phyloP scores from a whole-genome alignment of 1,140 invertebrate genomes.

The Heliothis virescens region DNA sequence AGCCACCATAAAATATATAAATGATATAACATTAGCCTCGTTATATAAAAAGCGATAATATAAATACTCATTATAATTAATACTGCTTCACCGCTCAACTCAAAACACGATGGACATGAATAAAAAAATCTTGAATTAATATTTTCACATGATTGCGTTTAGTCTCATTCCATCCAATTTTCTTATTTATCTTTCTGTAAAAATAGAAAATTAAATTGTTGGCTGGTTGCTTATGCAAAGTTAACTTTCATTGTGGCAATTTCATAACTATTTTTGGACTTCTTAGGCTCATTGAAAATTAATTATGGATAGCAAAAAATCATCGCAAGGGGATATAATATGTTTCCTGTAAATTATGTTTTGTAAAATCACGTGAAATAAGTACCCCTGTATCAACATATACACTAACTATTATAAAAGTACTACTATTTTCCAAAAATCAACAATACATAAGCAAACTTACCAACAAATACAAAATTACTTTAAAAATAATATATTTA shows the following conservation, averaged over 20 bases:
- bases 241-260: too few relatives aligned
- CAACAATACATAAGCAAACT: constrained; percentile 14
- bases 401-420: too few relatives aligned
- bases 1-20: neutral
- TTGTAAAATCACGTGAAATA: too few relatives aligned
- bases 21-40: constrained; percentile 14
- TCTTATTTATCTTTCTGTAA: constrained; percentile 43
- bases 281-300: too few relatives aligned
- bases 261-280: too few relatives aligned
- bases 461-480: constrained; percentile 20
- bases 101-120: neutral
- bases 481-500: constrained; percentile 16
- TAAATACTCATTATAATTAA: neutral
- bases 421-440: too few relatives aligned
- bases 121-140: constrained; percentile 32
- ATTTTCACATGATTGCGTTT: constrained; percentile 42
- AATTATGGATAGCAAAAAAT: too few relatives aligned
- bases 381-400: too few relatives aligned
- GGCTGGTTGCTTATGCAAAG: constrained; percentile 4
- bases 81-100: neutral
- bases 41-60: neutral
- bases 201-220: constrained; percentile 29
- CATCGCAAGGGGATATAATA: too few relatives aligned
- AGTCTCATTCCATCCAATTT: constrained; percentile 36
- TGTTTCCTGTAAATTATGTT: too few relatives aligned